phyloP scores from a whole-genome alignment of 2,113 vertebrate species.

The Archocentrus centrarchus region DNA sequence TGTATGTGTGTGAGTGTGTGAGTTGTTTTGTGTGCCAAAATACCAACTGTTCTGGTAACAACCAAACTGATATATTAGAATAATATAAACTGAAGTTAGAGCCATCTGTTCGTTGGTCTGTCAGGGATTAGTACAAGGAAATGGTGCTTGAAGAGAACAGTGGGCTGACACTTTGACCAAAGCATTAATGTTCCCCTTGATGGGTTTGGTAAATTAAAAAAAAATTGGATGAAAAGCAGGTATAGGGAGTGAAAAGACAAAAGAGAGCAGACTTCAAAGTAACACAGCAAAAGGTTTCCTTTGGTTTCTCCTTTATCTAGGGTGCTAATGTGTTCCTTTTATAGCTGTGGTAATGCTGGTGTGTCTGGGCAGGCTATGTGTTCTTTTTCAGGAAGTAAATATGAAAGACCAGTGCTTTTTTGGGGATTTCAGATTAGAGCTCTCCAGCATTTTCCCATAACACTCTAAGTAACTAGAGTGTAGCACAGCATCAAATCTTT shows the following conservation, averaged over 20 bases:
- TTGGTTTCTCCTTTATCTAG: conserved; percentile 33
- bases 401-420: conserved; percentile 17
- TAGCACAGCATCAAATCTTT: conserved; percentile 21
- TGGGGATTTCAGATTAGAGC: conserved; percentile 32
- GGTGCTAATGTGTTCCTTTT: conserved; percentile 27
- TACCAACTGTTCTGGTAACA: conserved; percentile 49
- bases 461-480: conserved; percentile 6
- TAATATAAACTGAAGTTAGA: conserved; percentile 33
- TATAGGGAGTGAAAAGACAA: not conserved
- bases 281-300: conserved; percentile 35
- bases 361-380: conserved; percentile 25
- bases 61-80: conserved; percentile 55
- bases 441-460: conserved; percentile 25
- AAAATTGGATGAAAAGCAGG: conserved; percentile 12
- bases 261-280: conserved; percentile 27
- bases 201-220: conserved; percentile 6
- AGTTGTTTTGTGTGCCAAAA: conserved; percentile 28
- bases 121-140: conserved; percentile 6
- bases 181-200: conserved; percentile 10
- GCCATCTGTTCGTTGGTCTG: conserved; percentile 47
- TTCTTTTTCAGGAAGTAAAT: conserved; percentile 41
- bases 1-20: conserved; percentile 8
- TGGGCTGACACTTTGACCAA: not conserved
- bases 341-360: conserved; percentile 22
- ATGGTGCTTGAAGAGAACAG: conserved; percentile 11